Percentiles rank a stretch among this genome's conserved stretches.
phyloP scores from a whole-genome alignment of 2,888 invertebrate species.

The Drosophila borealis region DNA sequence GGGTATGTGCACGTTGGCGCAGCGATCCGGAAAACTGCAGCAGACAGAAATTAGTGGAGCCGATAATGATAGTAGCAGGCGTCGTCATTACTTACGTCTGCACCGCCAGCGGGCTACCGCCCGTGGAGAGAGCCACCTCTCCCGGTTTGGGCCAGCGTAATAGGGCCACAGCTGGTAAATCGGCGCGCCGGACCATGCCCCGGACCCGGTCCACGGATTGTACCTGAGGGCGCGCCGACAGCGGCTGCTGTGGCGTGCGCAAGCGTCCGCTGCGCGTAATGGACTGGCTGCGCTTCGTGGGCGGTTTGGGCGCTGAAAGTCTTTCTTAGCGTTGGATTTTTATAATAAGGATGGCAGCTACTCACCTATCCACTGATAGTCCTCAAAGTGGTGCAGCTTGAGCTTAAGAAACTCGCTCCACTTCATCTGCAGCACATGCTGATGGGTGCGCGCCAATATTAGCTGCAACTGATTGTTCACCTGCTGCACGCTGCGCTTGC shows the following conservation, averaged over 20 bases:
- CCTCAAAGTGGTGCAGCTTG: slow-evolving; percentile 30
- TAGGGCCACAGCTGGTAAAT: slow-evolving; percentile 76
- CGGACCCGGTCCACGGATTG: slow-evolving; percentile 28
- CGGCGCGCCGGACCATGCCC: neutral
- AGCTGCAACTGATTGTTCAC: slow-evolving; percentile 55
- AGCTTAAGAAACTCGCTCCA: slow-evolving; percentile 69
- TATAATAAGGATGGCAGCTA: neutral
- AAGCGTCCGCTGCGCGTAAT: slow-evolving; percentile 13
- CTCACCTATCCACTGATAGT: slow-evolving; percentile 20
- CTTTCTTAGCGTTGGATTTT: neutral
- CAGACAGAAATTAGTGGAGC: neutral
- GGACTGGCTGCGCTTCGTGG: slow-evolving; percentile 69
- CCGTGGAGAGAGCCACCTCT: slow-evolving; percentile 83
- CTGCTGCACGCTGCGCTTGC: slow-evolving; percentile 25
- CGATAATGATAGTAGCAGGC: slow-evolving; percentile 1
- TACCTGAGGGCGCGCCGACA: neutral
- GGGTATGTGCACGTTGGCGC: slow-evolving; percentile 83
- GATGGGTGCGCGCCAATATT: slow-evolving; percentile 47
- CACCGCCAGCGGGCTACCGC: slow-evolving; percentile 82
- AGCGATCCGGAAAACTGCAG: slow-evolving; percentile 70
- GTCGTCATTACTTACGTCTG: slow-evolving; percentile 75
- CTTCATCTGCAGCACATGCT: slow-evolving; percentile 73
- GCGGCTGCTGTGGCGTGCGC: slow-evolving; percentile 51
- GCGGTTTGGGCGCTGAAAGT: slow-evolving; percentile 53
- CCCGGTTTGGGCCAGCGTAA: slow-evolving; percentile 84